These are phyloP conservation scores for Channa argus DNA, from an alignment of 2,113 vertebrate genomes.

Conservation along the genomic window DNA sequence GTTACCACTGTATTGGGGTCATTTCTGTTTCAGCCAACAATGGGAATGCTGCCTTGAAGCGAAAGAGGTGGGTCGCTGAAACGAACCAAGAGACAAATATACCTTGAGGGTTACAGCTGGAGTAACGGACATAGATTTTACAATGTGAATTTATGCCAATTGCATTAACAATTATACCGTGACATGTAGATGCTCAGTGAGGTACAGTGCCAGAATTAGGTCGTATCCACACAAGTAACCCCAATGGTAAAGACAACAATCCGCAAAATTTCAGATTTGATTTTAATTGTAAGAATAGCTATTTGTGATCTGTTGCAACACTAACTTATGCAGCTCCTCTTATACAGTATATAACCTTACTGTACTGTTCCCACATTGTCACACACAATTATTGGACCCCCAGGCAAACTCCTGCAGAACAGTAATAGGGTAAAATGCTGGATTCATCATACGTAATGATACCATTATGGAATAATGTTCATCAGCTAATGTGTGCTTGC, in stretches of 20 bases:
- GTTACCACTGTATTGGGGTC: constrained; percentile 45
- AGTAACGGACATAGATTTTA: constrained; percentile 32
- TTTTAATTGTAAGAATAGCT: background rate
- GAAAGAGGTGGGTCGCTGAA: constrained; percentile 41
- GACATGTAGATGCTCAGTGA: constrained; percentile 25
- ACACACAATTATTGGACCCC: constrained; percentile 34
- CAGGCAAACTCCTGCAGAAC: constrained; percentile 56
- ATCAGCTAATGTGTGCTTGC: constrained; percentile 72
- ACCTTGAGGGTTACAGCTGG: constrained; percentile 35
- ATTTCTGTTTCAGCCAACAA: constrained; percentile 33
- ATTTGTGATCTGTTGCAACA: constrained; percentile 11
- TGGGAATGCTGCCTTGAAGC: constrained; percentile 37
- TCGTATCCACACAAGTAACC: constrained; percentile 21
- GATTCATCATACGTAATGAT: constrained; percentile 78
- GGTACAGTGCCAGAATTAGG: constrained; percentile 13
- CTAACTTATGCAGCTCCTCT: background rate
- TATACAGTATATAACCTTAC: constrained; percentile 32
- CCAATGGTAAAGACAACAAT: background rate
- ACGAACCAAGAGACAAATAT: constrained; percentile 39
- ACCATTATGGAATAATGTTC: constrained; percentile 76
- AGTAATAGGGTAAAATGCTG: constrained; percentile 71
- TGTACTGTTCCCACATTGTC: constrained; percentile 32
- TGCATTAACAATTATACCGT: constrained; percentile 41
- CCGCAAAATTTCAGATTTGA: background rate
- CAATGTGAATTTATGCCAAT: constrained; percentile 28